Evolutionary conservation across 2,797 vertebrate species (phyloP).

Genomic region (Microctenopoma steveboyesi): DNA sequence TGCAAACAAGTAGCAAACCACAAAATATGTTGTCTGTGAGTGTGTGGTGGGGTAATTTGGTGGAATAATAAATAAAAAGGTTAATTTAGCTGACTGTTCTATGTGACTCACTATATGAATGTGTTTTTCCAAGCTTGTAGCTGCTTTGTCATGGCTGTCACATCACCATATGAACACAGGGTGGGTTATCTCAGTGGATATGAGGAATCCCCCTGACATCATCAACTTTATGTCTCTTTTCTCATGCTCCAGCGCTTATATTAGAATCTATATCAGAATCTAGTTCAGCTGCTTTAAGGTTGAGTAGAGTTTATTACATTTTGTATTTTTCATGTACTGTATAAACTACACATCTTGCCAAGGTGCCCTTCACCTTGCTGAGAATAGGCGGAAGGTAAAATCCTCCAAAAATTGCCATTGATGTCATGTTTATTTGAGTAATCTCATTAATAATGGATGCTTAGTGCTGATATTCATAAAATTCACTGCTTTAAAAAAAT

Average conservation of each 20-base stretch:
- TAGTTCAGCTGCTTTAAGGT: not conserved
- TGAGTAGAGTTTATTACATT: not conserved
- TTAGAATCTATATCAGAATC: too few relatives aligned
- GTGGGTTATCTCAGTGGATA: constrained; percentile 32
- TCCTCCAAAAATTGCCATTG: not conserved
- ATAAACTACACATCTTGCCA: not conserved
- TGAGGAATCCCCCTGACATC: constrained; percentile 35
- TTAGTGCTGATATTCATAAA: constrained; percentile 24
- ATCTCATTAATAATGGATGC: constrained; percentile 41
- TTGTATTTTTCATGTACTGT: not conserved
- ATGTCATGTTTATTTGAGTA: constrained; percentile 32
- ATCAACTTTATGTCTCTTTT: too few relatives aligned
- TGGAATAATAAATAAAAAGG: not conserved
- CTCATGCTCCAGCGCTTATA: too few relatives aligned
- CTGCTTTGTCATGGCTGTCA: constrained; percentile 58
- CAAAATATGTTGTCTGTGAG: not conserved
- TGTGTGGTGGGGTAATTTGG: too few relatives aligned
- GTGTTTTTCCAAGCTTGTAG: constrained; percentile 37
- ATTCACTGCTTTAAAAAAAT: constrained; percentile 27
- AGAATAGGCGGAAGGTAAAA: not conserved
- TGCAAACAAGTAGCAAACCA: constrained; percentile 36
- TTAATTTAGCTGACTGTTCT: constrained; percentile 9
- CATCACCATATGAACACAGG: constrained; percentile 24
- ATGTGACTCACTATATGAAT: constrained; percentile 4
- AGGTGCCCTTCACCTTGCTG: constrained; percentile 24